Base-by-base conservation (phyloP, 2,113 vertebrate species). In the Oncorhynchus tshawytscha region DNA sequence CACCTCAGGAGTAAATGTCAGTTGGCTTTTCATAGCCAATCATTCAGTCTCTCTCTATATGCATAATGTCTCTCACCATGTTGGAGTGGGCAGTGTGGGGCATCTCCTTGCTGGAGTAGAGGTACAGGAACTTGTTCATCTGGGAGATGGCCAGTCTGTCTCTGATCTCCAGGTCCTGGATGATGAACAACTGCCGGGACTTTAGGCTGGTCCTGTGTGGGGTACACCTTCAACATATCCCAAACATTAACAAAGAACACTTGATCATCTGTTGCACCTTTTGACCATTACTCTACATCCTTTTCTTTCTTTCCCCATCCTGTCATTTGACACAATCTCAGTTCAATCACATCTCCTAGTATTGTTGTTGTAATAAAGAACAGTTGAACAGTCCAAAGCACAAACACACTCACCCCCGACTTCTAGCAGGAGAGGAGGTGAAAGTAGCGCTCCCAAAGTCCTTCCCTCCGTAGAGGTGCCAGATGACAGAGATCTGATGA, bases 81-180 rank as follows among this genome's bases (percentile, higher is more conserved):
- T 97, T 99, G 67, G 96, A 96, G 85, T 96, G 96, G 0, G 97
- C 96, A 89, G 98, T 97, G 48, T 96, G 92, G 25, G 97, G 97
- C 95, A 99, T 95, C 87, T 98, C 96, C 72, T 97, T 97, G 90
- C 97, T 99, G 25, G 96, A 96, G 79, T 98, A 98, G 67, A 98
- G 93, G 78, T 99, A 97, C 20, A 99, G 93, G 85, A 99, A 99
- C 87, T 99, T 99, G 86, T 99, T 99, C 97, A 99, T 99, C 77
- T 99, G 97, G 16, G 97, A 99, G 0, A 96, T 94, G 39, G 97
- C 96, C 88, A 99, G 92, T 7, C 98, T 93, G 85, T 99, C 98
- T 73, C 97, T 93, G 11, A 99, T 98, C 82, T 99, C 98, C 60
- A 99, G 92, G 74, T 99, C 98, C 84, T 99, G 98, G 76, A 99